phyloP scores from a whole-genome alignment of 2,888 invertebrate species.

The Cheilosia vernalis region DNA sequence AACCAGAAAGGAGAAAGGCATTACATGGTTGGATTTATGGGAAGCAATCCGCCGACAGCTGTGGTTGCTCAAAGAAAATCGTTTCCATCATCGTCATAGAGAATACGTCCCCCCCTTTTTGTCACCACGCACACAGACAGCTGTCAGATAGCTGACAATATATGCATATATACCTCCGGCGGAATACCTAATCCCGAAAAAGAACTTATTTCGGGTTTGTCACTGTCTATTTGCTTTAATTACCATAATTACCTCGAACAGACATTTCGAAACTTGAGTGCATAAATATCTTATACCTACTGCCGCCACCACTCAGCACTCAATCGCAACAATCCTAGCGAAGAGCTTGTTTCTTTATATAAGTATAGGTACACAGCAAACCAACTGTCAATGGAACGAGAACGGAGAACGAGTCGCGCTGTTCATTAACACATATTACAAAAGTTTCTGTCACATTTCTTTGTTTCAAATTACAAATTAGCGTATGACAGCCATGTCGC shows the following conservation, averaged over 20 bases:
- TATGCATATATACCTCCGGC: too few species aligned
- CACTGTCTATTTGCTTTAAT: conserved; percentile 29
- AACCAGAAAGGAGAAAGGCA: too few species aligned
- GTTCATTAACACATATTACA: conserved; percentile 57
- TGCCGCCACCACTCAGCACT: too few species aligned
- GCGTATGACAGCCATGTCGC: conserved; percentile 25
- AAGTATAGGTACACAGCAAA: too few species aligned
- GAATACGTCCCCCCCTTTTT: too few species aligned
- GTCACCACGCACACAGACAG: too few species aligned
- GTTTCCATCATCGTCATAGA: too few species aligned
- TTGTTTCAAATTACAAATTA: conserved; percentile 30
- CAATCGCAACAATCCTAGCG: neutral
- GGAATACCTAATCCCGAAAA: neutral
- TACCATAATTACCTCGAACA: conserved; percentile 24
- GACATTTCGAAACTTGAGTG: conserved; percentile 15
- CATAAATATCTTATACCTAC: neutral
- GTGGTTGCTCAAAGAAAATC: too few species aligned
- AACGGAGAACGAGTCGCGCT: neutral
- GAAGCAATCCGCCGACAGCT: too few species aligned
- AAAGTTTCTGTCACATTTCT: conserved; percentile 55
- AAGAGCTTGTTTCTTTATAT: neutral
- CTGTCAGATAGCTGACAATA: too few species aligned
- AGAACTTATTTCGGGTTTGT: conserved; percentile 5
- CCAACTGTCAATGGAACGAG: neutral
- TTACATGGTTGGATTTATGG: too few species aligned